Conservation (phyloP, 2,113 vertebrate species). For the Taurulus bubalis region DNA sequence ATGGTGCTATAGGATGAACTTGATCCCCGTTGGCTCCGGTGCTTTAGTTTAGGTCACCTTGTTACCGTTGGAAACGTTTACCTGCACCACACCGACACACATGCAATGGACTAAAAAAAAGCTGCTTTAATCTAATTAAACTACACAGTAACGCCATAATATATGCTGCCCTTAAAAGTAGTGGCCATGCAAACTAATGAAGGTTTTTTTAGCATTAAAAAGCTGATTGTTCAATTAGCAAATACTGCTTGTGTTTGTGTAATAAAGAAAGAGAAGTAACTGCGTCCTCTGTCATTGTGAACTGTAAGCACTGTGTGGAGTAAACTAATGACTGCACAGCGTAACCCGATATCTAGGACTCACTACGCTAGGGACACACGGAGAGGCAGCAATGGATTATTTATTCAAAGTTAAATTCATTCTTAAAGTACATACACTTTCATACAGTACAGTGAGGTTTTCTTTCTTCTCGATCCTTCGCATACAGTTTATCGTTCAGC, state of each 20-base stretch:
- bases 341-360: constrained; percentile 16
- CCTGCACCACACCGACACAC: background rate
- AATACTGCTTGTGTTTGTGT: background rate
- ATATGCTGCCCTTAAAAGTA: background rate
- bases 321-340: constrained; percentile 14
- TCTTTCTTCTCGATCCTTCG: constrained; percentile 20
- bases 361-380: constrained; percentile 8
- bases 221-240: background rate
- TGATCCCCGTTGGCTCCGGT: constrained; percentile 34
- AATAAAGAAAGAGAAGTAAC: constrained; percentile 14
- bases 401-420: constrained; percentile 60
- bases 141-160: no score
- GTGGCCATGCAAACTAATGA: background rate
- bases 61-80: constrained; percentile 9
- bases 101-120: background rate
- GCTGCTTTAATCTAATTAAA: no score
- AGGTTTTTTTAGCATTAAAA: background rate
- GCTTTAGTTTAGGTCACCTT: constrained; percentile 26
- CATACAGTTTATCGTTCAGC: background rate
- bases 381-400: constrained; percentile 39
- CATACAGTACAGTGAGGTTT: constrained; percentile 17
- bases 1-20: constrained; percentile 66
- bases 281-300: background rate
- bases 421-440: constrained; percentile 51
- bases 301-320: constrained; percentile 9